phyloP scores from a whole-genome alignment of 2,797 vertebrate species.

The Apodemus agrarius region DNA sequence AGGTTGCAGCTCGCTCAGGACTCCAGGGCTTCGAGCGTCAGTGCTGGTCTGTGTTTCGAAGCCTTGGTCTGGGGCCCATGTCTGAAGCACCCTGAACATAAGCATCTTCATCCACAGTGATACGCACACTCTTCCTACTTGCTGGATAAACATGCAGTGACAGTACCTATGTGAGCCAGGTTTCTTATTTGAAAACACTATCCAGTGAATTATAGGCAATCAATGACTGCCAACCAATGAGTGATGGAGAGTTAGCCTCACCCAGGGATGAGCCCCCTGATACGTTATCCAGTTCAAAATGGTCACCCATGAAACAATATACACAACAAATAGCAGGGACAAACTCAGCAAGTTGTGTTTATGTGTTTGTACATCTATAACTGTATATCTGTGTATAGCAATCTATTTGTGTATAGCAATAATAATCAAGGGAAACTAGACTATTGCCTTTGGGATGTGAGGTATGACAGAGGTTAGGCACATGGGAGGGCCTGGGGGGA shows the following conservation, averaged over 20 bases:
- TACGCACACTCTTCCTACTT: not conserved
- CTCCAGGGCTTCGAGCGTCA: not conserved
- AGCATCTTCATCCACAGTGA: not conserved
- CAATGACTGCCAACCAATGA: not conserved
- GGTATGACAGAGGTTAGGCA: no score
- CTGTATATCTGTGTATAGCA: not conserved
- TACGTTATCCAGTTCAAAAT: not conserved
- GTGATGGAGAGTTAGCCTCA: not conserved
- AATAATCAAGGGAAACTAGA: not conserved
- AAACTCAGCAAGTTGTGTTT: not conserved
- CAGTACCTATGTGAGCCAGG: not conserved
- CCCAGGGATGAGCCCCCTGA: not conserved
- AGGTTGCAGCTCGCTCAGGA: not conserved
- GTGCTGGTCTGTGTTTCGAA: not conserved
- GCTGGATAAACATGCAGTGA: not conserved
- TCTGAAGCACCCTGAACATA: not conserved
- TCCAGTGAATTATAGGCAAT: not conserved
- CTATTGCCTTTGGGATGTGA: not conserved
- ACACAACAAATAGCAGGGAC: not conserved
- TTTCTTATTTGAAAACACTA: not conserved
- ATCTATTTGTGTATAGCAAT: no score
- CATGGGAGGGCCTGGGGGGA: not conserved
- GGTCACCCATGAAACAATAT: not conserved
- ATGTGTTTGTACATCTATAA: not conserved
- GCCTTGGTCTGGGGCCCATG: not conserved